Base-by-base conservation (phyloP, 2,888 invertebrate species). In the Pediacus dermestoides region DNA sequence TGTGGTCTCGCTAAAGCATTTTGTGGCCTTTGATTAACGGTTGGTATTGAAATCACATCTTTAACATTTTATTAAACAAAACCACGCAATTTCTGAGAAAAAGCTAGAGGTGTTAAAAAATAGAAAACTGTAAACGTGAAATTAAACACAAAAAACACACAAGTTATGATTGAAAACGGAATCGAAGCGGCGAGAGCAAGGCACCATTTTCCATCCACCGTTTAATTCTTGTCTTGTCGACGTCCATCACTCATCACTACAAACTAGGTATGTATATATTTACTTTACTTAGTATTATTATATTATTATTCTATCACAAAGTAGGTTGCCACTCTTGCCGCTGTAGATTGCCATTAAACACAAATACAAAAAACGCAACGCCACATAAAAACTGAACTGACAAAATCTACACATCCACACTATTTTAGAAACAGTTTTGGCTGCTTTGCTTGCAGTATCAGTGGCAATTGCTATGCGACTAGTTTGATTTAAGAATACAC, bases 101-200 rank as follows among this genome's bases (percentile, higher is more conserved):
- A 64, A 62, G 58, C 59, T 61, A 53, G 3, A 55, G 55, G 57
- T 57, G 58, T 60, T 60, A 60, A 57, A 60, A 58, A 57, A 53
- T 3, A 4, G 27, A 7, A 36, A 39, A 37, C 39, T 48, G 41
- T 49, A 52, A 59, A 49, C 48, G 55, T 57, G 53, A 58, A 46
- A 66, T 56, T 61, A 57, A 64, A 63, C 63, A 65, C 63, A 68
- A n/a, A n/a, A n/a, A n/a, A 66, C 62, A 67, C 66, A 68, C 66
- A 64, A 52, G 55, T 53, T 54, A 58, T 52, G 53, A 53, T 48
- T 52, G 10, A 28, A 9, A 46, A 49, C 42, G 52, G 53, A 48
- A 7, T 28, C 43, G 41, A 37, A 49, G 54, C 52, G 53, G 46
- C 42, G 49, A 50, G 57, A 57, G 55, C 52, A 36, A n/a, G 31